phyloP scores from a whole-genome alignment of 2,888 invertebrate species.

The Thecophora atra region DNA sequence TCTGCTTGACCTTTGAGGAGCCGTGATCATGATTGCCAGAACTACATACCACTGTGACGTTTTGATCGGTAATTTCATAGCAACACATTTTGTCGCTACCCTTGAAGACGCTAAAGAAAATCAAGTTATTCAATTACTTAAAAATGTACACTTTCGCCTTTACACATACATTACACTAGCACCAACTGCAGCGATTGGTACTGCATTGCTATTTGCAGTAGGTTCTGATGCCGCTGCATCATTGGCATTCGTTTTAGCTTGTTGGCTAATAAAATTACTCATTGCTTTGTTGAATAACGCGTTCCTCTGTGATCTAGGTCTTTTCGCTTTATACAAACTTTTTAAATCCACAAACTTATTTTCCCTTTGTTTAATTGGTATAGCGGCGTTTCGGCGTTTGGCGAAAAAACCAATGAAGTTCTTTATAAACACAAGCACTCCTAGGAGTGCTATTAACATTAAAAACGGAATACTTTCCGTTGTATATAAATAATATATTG shows the following conservation, averaged over 20 bases:
- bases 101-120: constrained; percentile 55
- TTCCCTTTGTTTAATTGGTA: neutral
- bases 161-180: constrained; percentile 45
- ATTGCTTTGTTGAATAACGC: constrained; percentile 2
- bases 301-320: neutral
- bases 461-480: constrained; percentile 39
- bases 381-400: constrained; percentile 3
- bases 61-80: constrained; percentile 62
- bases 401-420: constrained; percentile 45
- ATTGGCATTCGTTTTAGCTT: neutral
- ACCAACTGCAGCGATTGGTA: constrained; percentile 34
- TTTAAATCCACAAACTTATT: neutral
- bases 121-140: neutral
- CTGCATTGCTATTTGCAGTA: constrained; percentile 8
- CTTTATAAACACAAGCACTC: constrained; percentile 55
- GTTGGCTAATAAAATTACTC: constrained; percentile 33
- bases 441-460: constrained; percentile 59
- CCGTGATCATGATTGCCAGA: constrained; percentile 80
- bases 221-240: constrained; percentile 19
- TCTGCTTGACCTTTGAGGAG: constrained; percentile 89
- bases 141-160: neutral
- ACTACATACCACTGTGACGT: constrained; percentile 77
- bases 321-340: neutral
- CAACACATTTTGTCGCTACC: constrained; percentile 59
- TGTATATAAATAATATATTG: no score